Percentiles rank a stretch among this genome's conserved stretches.
Conservation (phyloP, 1,140 invertebrate genomes). For the Papilio polytes region DNA sequence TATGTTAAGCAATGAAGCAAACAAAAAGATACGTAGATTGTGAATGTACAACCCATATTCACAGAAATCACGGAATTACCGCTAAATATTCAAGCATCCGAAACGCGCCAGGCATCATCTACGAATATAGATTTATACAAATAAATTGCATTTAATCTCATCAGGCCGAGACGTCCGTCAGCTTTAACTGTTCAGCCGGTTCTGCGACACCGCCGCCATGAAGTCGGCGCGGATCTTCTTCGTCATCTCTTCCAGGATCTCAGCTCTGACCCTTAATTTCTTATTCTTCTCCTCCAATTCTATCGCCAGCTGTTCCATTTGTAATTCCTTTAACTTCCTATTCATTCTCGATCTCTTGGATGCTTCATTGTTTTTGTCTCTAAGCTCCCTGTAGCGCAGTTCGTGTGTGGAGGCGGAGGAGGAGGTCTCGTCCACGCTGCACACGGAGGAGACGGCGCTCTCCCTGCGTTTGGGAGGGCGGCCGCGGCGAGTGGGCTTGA, state of each 20-base stretch:
- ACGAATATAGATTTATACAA: conserved; percentile 53
- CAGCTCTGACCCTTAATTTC: conserved; percentile 69
- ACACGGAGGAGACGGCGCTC: conserved; percentile 72
- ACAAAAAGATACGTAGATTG: conserved; percentile 33
- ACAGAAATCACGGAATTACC: conserved; percentile 35
- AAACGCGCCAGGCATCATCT: conserved; percentile 43
- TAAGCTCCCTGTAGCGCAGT: conserved; percentile 86
- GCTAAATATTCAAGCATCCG: conserved; percentile 33
- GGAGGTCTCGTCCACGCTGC: conserved; percentile 68
- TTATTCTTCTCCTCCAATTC: conserved; percentile 79
- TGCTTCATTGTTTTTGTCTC: conserved; percentile 91
- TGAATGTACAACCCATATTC: conserved; percentile 34
- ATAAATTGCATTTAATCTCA: conserved; percentile 41
- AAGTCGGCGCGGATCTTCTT: conserved; percentile 75
- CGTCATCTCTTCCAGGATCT: conserved; percentile 74
- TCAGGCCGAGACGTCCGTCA: not conserved
- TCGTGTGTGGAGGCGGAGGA: conserved; percentile 68
- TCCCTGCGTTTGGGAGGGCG: conserved; percentile 73
- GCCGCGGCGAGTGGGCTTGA: conserved; percentile 67
- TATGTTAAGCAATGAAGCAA: conserved; percentile 37
- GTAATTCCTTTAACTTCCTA: conserved; percentile 87
- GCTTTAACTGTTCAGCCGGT: conserved; percentile 36
- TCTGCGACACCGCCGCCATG: conserved; percentile 74
- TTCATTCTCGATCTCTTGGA: conserved; percentile 89
- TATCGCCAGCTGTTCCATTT: conserved; percentile 72